A percentile compares a stretch with the other conserved stretches of the same genome.
Evolutionary conservation across 1,140 invertebrate species (phyloP).

Genomic region (Cylas formicarius): DNA sequence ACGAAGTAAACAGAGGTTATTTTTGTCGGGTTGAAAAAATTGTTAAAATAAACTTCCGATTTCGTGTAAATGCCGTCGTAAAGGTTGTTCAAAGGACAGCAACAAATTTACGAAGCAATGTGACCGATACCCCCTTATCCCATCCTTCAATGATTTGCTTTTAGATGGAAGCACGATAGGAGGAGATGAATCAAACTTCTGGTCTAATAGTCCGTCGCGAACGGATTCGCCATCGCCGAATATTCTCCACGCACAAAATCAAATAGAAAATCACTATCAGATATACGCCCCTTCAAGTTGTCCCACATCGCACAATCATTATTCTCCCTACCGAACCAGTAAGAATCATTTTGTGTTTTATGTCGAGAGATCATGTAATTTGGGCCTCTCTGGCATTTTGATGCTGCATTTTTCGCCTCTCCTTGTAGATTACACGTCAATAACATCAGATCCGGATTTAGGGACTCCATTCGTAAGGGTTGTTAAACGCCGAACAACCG

Average conservation of each 20-base stretch:
- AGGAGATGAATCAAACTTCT: slow-evolving; percentile 39
- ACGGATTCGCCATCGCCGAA: slow-evolving; percentile 37
- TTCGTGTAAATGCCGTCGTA: no score
- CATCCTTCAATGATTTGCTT: no score
- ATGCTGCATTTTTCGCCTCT: no score
- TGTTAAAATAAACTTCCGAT: slow-evolving; percentile 16
- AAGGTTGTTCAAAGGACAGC: no score
- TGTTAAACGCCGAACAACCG: slow-evolving; percentile 67
- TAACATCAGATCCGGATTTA: slow-evolving; percentile 23
- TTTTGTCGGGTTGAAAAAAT: slow-evolving; percentile 14
- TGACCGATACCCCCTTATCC: no score
- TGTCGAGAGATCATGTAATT: background rate
- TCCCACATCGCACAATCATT: slow-evolving; percentile 25
- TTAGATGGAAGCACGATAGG: slow-evolving; percentile 32
- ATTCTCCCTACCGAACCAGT: slow-evolving; percentile 32
- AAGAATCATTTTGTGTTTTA: slow-evolving; percentile 11
- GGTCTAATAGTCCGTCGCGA: slow-evolving; percentile 36
- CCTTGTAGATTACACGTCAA: slow-evolving; percentile 23
- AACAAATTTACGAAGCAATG: no score
- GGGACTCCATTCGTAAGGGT: slow-evolving; percentile 50
- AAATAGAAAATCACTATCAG: slow-evolving; percentile 31
- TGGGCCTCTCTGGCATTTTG: slow-evolving; percentile 1
- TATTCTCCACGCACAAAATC: slow-evolving; percentile 25
- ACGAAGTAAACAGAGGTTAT: slow-evolving; percentile 16
- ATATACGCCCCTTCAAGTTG: slow-evolving; percentile 31